Evolutionary conservation across 1,140 invertebrate species (phyloP), one percentile per base, ranked within the genome.

Genomic region (Geopemphigus sp.): DNA sequence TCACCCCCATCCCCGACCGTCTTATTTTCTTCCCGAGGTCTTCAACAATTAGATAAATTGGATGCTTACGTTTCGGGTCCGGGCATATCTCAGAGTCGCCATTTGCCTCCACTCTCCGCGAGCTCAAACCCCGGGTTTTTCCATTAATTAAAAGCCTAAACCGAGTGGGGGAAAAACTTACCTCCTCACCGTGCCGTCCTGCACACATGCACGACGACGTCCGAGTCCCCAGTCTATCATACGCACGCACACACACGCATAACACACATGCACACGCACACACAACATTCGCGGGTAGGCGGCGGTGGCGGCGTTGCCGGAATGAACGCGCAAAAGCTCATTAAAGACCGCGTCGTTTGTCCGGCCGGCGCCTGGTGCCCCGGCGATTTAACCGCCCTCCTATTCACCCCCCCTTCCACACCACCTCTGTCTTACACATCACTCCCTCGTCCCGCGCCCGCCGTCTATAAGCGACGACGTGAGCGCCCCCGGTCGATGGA

Each of bases 31-130:
- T 64, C 8, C 73, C 73, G 73, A 76, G 56, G 73, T 76, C 73
- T 76, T 76, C 74, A 63, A 78, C 74, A 78, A 78, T 78, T 78
- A 78, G 74, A 78, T 78, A 78, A 78, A 78, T 78, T 78, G 74
- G 74, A 78, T 76, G 56, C 73, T 76, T 76, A 76, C 73, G 73
- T 76, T 76, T 76, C 56, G 73, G 72, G 54, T 74, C 72, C 72
- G 54, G 14, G 54, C 73, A 76, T 78, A 78, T 78, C 74, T 47
- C 74, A 50, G 74, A 63, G 57, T 78, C 74, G 74, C 74, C 57
- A 63, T 78, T 63, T 47, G 29, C 74, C 47, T 54, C 66, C 26
- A n/a, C n/a, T n/a, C 47, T 5, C 24, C 17, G 56, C 39, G 19
- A 2, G 3, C 17, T 32, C 29, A 17, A 19, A 73, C 17, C 29